Evolutionary conservation across 2,113 vertebrate species (phyloP).

Genomic region (Charadrius vociferus): DNA sequence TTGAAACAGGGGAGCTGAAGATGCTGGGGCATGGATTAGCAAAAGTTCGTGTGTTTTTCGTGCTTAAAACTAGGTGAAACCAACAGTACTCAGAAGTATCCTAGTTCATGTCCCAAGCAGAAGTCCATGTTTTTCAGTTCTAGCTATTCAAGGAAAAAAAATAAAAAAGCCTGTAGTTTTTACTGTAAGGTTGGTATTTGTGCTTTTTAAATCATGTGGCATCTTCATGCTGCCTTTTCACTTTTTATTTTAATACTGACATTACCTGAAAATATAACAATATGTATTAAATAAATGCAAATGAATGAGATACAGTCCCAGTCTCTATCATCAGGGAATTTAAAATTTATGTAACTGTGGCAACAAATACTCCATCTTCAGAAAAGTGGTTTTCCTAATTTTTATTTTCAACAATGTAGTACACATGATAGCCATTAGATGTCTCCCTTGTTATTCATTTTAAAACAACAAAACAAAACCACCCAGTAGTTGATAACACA

Average conservation of each 20-base stretch:
- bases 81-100: not conserved
- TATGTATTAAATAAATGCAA: not conserved
- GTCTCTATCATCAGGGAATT: not conserved
- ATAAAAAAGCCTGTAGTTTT: not conserved
- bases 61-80: not conserved
- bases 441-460: slow-evolving; percentile 18
- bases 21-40: not conserved
- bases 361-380: not conserved
- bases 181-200: not conserved
- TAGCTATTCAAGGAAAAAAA: not conserved
- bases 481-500: accelerated
- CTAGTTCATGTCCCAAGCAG: not conserved
- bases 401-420: not conserved
- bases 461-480: not conserved
- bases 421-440: slow-evolving; percentile 48
- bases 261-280: not conserved
- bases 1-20: not conserved
- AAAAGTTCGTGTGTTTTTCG: not conserved
- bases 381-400: not conserved
- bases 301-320: not conserved
- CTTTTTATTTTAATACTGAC: not conserved
- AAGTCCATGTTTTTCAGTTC: not conserved
- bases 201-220: not conserved
- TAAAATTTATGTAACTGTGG: not conserved
- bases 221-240: not conserved